Evolutionary conservation across 1,140 invertebrate genomes (phyloP).

Genomic region (Euura saliciscinereae): DNA sequence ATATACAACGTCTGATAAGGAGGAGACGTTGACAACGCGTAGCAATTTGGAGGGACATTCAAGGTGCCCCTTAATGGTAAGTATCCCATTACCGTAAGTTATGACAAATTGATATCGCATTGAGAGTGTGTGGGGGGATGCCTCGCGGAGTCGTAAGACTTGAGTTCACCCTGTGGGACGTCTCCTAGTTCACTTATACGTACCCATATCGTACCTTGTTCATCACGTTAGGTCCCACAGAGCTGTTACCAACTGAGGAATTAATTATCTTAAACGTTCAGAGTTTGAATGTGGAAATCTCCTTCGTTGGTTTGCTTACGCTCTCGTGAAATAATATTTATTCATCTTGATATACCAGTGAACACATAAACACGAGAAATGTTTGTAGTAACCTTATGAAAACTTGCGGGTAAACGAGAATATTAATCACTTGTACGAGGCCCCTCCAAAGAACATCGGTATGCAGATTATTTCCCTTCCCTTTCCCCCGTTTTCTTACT

Average conservation of each 20-base stretch:
- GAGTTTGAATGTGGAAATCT: neutral
- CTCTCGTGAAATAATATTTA: constrained; percentile 3
- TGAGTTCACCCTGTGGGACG: neutral
- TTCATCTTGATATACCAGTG: neutral
- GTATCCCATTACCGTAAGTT: constrained; percentile 44
- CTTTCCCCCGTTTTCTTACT: neutral
- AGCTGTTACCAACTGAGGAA: neutral
- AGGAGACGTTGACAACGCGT: constrained; percentile 29
- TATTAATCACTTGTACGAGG: neutral
- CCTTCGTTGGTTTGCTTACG: neutral
- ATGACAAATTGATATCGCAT: constrained; percentile 39
- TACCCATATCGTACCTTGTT: neutral
- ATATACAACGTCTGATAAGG: neutral
- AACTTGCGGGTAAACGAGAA: neutral
- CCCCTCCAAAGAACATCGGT: no score
- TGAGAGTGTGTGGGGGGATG: neutral
- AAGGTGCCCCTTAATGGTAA: constrained; percentile 41
- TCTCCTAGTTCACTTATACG: neutral
- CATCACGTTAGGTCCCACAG: neutral
- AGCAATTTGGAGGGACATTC: constrained; percentile 31
- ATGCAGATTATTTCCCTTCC: no score
- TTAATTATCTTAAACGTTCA: constrained; percentile 3
- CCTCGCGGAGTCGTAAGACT: neutral
- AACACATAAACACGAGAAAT: neutral
- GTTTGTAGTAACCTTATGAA: constrained; percentile 1